Evolutionary conservation across 2,113 vertebrate genomes (phyloP).

Genomic region (Ptychochromis oligacanthus): DNA sequence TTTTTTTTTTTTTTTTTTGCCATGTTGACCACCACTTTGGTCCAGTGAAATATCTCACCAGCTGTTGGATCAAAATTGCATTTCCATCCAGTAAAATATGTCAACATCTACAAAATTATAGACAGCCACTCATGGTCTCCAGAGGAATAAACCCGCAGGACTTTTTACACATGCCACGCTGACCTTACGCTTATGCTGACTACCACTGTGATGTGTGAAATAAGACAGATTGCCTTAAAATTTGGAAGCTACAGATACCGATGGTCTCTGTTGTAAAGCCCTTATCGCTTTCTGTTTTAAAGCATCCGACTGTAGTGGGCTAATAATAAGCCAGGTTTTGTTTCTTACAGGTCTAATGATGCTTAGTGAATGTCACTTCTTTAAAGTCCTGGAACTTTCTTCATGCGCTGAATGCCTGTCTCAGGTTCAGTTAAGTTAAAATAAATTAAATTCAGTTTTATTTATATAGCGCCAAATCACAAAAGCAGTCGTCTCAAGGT

Average conservation of each 20-base stretch:
- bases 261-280: background rate
- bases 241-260: background rate
- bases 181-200: background rate
- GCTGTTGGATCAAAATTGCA: background rate
- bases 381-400: too few species aligned
- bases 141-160: background rate
- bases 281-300: background rate
- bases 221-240: background rate
- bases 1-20: background rate
- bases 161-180: background rate
- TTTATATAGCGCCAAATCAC: too few species aligned
- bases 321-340: too few species aligned
- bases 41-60: background rate
- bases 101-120: too few species aligned
- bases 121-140: too few species aligned
- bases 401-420: too few species aligned
- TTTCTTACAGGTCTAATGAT: too few species aligned
- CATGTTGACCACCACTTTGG: background rate
- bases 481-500: too few species aligned
- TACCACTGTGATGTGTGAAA: background rate
- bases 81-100: background rate
- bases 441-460: too few species aligned
- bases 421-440: too few species aligned
- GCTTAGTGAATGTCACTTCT: too few species aligned
- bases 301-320: too few species aligned